Base-by-base conservation (phyloP, 2,888 invertebrate genomes). In the Hoplodrina ambigua region DNA sequence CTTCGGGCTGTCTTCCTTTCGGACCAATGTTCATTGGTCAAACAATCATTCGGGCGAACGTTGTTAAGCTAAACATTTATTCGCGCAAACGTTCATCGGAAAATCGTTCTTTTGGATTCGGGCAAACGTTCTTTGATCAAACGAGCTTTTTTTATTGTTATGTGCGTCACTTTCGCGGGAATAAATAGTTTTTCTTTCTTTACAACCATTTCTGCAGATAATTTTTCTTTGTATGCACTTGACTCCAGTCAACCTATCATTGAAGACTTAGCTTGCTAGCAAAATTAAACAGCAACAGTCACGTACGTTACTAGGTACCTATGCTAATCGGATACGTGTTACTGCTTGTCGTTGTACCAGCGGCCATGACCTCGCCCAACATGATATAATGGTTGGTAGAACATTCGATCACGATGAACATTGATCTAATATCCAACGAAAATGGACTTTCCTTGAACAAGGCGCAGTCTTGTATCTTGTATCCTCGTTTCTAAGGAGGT, bases 251-350 rank as follows among this genome's bases (percentile, higher is more conserved):
- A 15, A 57, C 6, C 2, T 33, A 33, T 33, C 41, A 11, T 41
- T 41, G 30, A 58, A 72, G 30, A 30, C n/a, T 62, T 66, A 46
- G 10, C n/a, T 56, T 11, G 19, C 17, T 17, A 59, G 41, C 25
- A 19, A 44, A 46, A 63, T 56, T 56, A 49, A 33, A 37, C 44
- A 13, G 0, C 37, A 13, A n/a, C 50, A 11, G 46, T 62, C 78
- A 75, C 78, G 65, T 5, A 44, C 15, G 15, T 2, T 15, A 37
- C 37, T 37, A 46, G 46, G 46, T 66, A 41, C 37, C 15, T 41
- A 78, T 66, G 75, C 52, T 72, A 78, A 78, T 72, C 4, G n/a
- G 8, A 41, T 55, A 66, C 65, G 58, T 58, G 75, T 53, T 33
- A 50, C 19, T 20, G 46, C 33, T 58, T 54, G 69, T 64, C 63